Base-by-base conservation (phyloP, 2,113 vertebrate species). In the Gnathonemus echidnorhynchus region DNA sequence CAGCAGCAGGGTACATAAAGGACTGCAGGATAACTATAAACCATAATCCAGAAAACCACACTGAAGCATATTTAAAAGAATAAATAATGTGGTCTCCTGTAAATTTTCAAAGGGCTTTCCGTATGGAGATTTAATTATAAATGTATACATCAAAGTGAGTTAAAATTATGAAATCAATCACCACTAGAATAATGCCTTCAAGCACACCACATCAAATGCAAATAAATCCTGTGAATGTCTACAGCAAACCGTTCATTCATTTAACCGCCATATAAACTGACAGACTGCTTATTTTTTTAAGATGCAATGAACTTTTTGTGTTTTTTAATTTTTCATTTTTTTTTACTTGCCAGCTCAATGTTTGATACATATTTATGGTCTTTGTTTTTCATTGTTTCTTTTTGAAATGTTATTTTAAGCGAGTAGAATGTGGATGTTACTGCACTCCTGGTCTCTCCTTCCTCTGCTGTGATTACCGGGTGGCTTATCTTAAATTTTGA, bases 91-190 rank as follows among this genome's bases (percentile, higher is more conserved):
- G 50, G 27, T 58, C 13, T 88, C 35, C 52, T 39, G 52, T 62
- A 62, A n/a, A 53, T 89, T 89, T 74, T 45, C 52, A 77, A 91
- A 91, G 56, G 19, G 90, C 70, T 89, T 62, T 53, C 35, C 45
- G 90, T 91, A 91, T 66, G 70, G 86, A 91, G 90, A 92, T 92
- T 90, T 88, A 89, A 92, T 91, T 88, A 85, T 74, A 46, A 92
- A 93, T 93, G 92, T 7, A 90, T 92, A 88, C 88, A 93, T 95
- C 93, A 94, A 95, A 94, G 92, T 77, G 3, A 80, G 84, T 89
- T 94, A 91, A 90, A 92, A 93, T 93, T 93, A 93, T 70, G 89
- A 89, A 92, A 87, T 92, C 88, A 92, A 90, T 91, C 45, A 88
- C 66, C 50, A 66, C 86, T 45, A 31, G 39, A 88, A 90, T 90